Conservation (phyloP, 2,888 invertebrate species). For the Galerucella calmariensis region DNA sequence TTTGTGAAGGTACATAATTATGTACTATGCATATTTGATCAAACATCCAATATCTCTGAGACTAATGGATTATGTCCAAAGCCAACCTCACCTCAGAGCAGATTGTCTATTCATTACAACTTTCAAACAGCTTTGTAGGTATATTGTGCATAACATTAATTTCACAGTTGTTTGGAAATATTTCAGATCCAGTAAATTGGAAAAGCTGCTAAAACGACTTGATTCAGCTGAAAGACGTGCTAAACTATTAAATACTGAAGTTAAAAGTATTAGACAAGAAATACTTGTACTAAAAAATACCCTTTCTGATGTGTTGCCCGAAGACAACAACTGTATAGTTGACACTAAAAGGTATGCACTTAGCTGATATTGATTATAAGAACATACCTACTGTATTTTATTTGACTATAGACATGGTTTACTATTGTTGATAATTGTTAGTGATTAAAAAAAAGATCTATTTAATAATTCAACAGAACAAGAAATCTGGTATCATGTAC, state of each 20-base stretch:
- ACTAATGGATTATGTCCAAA: too few relatives aligned
- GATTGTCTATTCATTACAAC: too few relatives aligned
- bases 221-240: slow-evolving; percentile 48
- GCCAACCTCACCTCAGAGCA: too few relatives aligned
- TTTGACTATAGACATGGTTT: not conserved
- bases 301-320: not conserved
- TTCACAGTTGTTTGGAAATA: not conserved
- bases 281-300: slow-evolving; percentile 38
- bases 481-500: not conserved
- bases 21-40: too few relatives aligned
- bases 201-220: slow-evolving; percentile 39
- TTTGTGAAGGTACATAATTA: too few relatives aligned
- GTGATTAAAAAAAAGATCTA: not conserved
- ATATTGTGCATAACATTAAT: too few relatives aligned
- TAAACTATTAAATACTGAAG: slow-evolving; percentile 44
- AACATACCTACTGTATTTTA: not conserved
- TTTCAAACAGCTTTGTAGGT: too few relatives aligned
- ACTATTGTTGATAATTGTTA: not conserved
- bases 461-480: not conserved
- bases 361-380: not conserved
- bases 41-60: too few relatives aligned
- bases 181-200: slow-evolving; percentile 32
- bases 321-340: not conserved
- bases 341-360: not conserved
- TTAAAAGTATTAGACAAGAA: slow-evolving; percentile 46